Evolutionary conservation across 1,140 invertebrate genomes (phyloP).

Genomic region (Hetaerina americana): DNA sequence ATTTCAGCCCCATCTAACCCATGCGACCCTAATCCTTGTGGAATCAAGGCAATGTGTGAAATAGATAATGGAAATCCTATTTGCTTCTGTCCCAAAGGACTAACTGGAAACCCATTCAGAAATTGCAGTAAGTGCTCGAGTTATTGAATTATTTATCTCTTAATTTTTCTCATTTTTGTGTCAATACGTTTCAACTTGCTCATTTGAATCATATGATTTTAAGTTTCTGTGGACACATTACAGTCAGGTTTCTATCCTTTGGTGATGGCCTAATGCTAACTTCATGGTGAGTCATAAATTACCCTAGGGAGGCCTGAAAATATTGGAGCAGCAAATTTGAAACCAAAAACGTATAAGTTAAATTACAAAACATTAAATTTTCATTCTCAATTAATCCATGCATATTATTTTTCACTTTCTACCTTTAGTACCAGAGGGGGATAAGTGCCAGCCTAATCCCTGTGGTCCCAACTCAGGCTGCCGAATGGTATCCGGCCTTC

Average conservation of each 20-base stretch:
- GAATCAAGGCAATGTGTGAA: constrained; percentile 69
- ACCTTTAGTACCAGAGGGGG: constrained; percentile 68
- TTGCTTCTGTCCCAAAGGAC: constrained; percentile 76
- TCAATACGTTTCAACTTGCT: background rate
- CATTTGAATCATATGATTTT: too few species aligned
- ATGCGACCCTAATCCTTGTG: constrained; percentile 73
- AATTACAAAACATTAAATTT: too few species aligned
- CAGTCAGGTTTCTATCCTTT: too few species aligned
- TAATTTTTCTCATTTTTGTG: background rate
- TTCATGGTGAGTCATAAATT: too few species aligned
- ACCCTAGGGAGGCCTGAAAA: too few species aligned
- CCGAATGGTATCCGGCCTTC: constrained; percentile 49
- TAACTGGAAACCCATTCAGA: constrained; percentile 81
- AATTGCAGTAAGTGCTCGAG: constrained; percentile 84
- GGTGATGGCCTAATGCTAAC: too few species aligned
- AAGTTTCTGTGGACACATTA: too few species aligned
- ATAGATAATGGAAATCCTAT: constrained; percentile 73
- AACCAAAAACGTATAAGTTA: too few species aligned
- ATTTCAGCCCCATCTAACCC: constrained; percentile 46
- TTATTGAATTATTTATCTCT: constrained; percentile 3
- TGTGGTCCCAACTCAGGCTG: constrained; percentile 75
- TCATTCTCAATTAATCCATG: too few species aligned
- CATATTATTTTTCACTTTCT: too few species aligned
- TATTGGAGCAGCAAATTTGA: too few species aligned
- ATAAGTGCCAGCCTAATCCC: constrained; percentile 66